Conservation (phyloP, 2,888 invertebrate genomes). For the Yponomeuta malinellus region DNA sequence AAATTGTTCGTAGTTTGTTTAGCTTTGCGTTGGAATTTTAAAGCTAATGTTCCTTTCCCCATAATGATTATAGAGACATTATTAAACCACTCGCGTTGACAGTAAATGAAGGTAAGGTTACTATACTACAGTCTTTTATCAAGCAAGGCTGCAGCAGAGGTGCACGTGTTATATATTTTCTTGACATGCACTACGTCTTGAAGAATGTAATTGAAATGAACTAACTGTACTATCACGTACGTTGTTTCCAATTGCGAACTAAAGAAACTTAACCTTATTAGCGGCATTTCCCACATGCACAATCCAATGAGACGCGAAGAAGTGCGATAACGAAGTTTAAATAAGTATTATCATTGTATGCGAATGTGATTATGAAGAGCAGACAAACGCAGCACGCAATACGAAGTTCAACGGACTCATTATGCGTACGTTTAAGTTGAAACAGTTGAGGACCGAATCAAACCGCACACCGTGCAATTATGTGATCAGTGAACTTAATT, state of each 20-base stretch:
- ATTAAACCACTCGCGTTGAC: too few relatives aligned
- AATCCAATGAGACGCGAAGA: constrained; percentile 26
- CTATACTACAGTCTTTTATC: too few relatives aligned
- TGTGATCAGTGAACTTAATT: constrained; percentile 27
- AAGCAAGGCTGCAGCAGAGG: too few relatives aligned
- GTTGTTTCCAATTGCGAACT: constrained; percentile 37
- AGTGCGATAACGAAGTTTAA: constrained; percentile 10
- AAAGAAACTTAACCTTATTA: constrained; percentile 33
- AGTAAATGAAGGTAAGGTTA: too few relatives aligned
- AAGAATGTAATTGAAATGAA: constrained; percentile 19
- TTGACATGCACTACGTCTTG: too few relatives aligned
- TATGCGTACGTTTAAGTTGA: neutral
- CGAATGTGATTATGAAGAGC: constrained; percentile 15
- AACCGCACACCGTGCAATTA: constrained; percentile 14
- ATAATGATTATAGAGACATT: constrained; percentile 2
- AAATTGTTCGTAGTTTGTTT: neutral
- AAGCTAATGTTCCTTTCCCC: neutral
- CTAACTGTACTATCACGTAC: constrained; percentile 23
- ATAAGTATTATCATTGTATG: constrained; percentile 10
- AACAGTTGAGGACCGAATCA: constrained; percentile 1
- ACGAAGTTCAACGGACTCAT: neutral
- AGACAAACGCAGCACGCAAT: constrained; percentile 20
- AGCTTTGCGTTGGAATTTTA: neutral
- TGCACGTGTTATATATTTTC: too few relatives aligned
- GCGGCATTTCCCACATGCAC: constrained; percentile 42